phyloP scores from a whole-genome alignment of 2,113 vertebrate species.

The Corythoichthys haematopterus region DNA sequence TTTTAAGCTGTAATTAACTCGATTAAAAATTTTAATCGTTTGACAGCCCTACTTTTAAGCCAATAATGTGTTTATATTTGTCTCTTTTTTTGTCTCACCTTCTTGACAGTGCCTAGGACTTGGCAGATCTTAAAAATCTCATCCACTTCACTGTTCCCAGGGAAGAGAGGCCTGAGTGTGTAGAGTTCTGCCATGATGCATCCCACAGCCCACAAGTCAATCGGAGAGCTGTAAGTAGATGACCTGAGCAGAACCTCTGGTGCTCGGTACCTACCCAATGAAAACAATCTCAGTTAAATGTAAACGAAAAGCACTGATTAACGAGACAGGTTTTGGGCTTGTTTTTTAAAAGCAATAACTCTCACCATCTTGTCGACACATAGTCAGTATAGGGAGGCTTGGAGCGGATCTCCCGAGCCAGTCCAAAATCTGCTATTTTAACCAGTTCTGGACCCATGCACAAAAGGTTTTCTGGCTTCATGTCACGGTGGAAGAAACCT shows the following conservation, averaged over 20 bases:
- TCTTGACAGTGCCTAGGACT: slow-evolving; percentile 93
- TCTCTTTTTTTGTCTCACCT: slow-evolving; percentile 67
- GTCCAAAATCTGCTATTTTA: slow-evolving; percentile 97
- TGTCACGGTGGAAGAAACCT: slow-evolving; percentile 97
- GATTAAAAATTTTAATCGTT: too few species aligned
- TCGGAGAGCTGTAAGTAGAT: slow-evolving; percentile 88
- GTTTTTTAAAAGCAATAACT: not conserved
- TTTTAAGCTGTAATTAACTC: too few species aligned
- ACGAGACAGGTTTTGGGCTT: not conserved
- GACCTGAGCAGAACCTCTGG: slow-evolving; percentile 94
- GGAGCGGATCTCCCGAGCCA: slow-evolving; percentile 94
- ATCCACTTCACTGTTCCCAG: slow-evolving; percentile 96
- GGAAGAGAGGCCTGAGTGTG: slow-evolving; percentile 91
- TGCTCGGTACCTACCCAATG: slow-evolving; percentile 84
- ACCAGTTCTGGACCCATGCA: slow-evolving; percentile 97
- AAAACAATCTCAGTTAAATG: not conserved
- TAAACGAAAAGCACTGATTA: too few species aligned
- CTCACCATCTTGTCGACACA: slow-evolving; percentile 94
- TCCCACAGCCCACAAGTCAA: slow-evolving; percentile 95
- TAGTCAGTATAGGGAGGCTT: slow-evolving; percentile 97
- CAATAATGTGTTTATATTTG: not conserved
- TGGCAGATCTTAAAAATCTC: slow-evolving; percentile 99
- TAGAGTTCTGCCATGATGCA: slow-evolving; percentile 98
- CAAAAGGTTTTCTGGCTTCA: slow-evolving; percentile 97
- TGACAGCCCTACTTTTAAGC: not conserved